These are phyloP conservation scores for Eospalax fontanierii DNA, from an alignment of 2,797 vertebrate genomes.

Conservation along the genomic window DNA sequence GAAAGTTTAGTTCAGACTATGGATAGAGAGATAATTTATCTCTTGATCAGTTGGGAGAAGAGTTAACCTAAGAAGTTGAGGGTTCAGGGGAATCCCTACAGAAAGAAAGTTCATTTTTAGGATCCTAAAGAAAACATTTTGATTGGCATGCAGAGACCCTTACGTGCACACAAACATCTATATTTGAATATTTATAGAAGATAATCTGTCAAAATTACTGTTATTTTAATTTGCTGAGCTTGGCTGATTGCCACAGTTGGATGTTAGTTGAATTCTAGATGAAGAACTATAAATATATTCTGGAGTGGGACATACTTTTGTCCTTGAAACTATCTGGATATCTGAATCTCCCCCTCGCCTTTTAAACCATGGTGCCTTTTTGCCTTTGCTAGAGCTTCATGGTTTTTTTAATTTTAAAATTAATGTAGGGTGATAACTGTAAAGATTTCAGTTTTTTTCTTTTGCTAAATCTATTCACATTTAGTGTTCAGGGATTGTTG, in stretches of 20 bases:
- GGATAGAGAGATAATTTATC: conserved; percentile 30
- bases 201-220: conserved; percentile 84
- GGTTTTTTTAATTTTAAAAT: neutral
- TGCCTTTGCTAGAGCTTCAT: conserved; percentile 43
- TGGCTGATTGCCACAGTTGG: conserved; percentile 82
- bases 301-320: conserved; percentile 58
- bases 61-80: conserved; percentile 71
- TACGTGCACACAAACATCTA: conserved; percentile 65
- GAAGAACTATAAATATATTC: conserved; percentile 78
- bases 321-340: conserved; percentile 72
- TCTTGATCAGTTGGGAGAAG: conserved; percentile 8
- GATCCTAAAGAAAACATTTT: conserved; percentile 79
- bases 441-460: neutral
- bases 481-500: conserved; percentile 52
- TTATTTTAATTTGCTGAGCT: conserved; percentile 82
- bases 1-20: conserved; percentile 36
- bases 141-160: conserved; percentile 77
- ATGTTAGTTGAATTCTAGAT: conserved; percentile 81
- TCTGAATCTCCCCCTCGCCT: neutral
- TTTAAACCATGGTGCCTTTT: conserved; percentile 26
- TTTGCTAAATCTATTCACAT: neutral
- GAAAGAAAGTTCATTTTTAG: conserved; percentile 47
- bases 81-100: conserved; percentile 64
- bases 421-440: conserved; percentile 8
- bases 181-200: conserved; percentile 85